phyloP scores from a whole-genome alignment of 2,888 invertebrate species.

The Ecdyonurus torrentis region DNA sequence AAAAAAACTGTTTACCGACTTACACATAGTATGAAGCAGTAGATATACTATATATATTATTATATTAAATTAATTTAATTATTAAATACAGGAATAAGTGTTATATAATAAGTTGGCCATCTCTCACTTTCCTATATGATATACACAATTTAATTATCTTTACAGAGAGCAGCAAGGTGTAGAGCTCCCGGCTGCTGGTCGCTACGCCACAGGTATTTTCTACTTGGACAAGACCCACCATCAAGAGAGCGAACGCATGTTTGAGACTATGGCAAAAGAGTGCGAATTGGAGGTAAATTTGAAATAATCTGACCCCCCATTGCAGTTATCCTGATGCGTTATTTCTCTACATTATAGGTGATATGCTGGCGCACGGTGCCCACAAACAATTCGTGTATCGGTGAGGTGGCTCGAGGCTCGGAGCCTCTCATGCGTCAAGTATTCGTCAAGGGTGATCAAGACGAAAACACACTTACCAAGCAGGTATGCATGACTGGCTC shows the following conservation, averaged over 20 bases:
- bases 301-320: too few species aligned
- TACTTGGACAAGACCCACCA: constrained; percentile 78
- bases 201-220: constrained; percentile 92
- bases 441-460: constrained; percentile 52
- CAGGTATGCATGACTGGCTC: too few species aligned
- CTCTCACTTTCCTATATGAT: not conserved
- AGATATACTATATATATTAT: too few species aligned
- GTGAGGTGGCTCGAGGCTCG: constrained; percentile 78
- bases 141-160: constrained; percentile 15
- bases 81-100: too few species aligned
- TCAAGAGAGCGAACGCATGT: constrained; percentile 60
- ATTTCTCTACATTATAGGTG: constrained; percentile 31
- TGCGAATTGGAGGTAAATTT: constrained; percentile 52
- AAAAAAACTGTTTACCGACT: too few species aligned
- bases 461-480: constrained; percentile 40
- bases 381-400: constrained; percentile 69
- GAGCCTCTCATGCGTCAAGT: constrained; percentile 97
- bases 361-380: constrained; percentile 92
- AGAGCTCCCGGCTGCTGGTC: constrained; percentile 68
- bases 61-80: too few species aligned
- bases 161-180: constrained; percentile 63
- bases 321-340: not conserved
- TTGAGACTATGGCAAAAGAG: constrained; percentile 62
- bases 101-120: too few species aligned
- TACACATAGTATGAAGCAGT: too few species aligned